Evolutionary conservation across 2,888 invertebrate genomes (phyloP).

Genomic region (Morinoia aosen): DNA sequence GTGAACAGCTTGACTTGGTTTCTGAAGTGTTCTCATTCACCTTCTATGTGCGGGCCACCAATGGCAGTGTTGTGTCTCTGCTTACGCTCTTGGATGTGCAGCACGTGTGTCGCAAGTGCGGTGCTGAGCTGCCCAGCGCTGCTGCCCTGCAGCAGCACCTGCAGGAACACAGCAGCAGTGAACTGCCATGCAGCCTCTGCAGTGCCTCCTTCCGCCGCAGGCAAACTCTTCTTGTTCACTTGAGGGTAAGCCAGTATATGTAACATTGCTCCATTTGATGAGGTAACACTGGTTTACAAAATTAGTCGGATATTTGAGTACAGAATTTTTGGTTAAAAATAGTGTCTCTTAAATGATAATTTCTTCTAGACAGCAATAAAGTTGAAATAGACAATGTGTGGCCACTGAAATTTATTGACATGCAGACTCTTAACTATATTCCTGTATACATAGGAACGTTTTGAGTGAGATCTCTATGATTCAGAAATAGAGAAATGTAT

Average conservation of each 20-base stretch:
- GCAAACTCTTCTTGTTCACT: neutral
- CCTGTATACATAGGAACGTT: too few species aligned
- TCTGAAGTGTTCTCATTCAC: neutral
- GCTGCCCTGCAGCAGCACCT: constrained; percentile 10
- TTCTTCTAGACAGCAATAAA: too few species aligned
- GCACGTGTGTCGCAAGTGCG: constrained; percentile 30
- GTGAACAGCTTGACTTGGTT: too few species aligned
- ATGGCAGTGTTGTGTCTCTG: neutral
- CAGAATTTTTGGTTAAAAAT: too few species aligned
- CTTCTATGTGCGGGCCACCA: neutral
- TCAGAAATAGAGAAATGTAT: too few species aligned
- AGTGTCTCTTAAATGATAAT: too few species aligned
- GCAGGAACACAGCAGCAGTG: constrained; percentile 18
- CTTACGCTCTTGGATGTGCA: neutral
- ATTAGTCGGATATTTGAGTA: too few species aligned
- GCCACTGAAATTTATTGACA: too few species aligned
- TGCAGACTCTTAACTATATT: too few species aligned
- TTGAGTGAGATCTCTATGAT: too few species aligned
- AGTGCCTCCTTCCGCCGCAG: constrained; percentile 27
- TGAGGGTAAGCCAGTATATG: neutral
- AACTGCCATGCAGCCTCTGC: constrained; percentile 13
- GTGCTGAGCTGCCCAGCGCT: neutral
- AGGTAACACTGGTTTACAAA: neutral
- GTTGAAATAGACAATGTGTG: too few species aligned
- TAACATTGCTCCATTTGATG: neutral